Evolutionary conservation across 1,140 invertebrate species (phyloP).

Genomic region (Ylistrum balloti): DNA sequence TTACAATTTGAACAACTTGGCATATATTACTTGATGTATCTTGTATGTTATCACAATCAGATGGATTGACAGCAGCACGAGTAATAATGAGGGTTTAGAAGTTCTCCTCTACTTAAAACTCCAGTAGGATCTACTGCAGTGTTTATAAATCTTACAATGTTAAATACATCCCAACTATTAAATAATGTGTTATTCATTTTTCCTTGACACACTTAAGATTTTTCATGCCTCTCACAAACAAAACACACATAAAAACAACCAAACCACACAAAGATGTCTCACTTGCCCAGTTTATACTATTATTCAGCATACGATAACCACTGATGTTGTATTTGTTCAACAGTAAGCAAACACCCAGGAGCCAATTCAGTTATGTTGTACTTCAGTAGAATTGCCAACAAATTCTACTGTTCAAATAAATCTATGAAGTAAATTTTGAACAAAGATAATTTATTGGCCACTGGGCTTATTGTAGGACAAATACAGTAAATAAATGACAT

Average conservation of each 20-base stretch:
- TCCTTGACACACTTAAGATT: neutral
- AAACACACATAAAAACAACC: neutral
- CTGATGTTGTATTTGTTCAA: neutral
- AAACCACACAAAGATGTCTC: neutral
- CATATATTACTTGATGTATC: no score
- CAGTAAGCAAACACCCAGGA: neutral
- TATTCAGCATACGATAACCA: neutral
- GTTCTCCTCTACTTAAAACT: neutral
- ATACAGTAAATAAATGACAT: neutral
- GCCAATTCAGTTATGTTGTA: neutral
- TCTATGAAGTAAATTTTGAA: no score
- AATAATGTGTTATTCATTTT: neutral
- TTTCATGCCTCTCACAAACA: neutral
- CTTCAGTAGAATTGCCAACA: neutral
- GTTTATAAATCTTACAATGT: neutral
- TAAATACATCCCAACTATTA: slow-evolving; percentile 23
- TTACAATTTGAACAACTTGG: no score
- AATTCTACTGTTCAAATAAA: neutral
- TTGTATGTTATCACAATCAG: no score
- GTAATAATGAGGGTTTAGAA: neutral
- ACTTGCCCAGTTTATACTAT: neutral
- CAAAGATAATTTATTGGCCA: no score
- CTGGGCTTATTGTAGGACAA: no score
- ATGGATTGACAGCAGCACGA: neutral
- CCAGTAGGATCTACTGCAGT: neutral